Evolutionary conservation across 92 coral and sea anemone species (phyloP).

Genomic region (Phymanthus crucifer): DNA sequence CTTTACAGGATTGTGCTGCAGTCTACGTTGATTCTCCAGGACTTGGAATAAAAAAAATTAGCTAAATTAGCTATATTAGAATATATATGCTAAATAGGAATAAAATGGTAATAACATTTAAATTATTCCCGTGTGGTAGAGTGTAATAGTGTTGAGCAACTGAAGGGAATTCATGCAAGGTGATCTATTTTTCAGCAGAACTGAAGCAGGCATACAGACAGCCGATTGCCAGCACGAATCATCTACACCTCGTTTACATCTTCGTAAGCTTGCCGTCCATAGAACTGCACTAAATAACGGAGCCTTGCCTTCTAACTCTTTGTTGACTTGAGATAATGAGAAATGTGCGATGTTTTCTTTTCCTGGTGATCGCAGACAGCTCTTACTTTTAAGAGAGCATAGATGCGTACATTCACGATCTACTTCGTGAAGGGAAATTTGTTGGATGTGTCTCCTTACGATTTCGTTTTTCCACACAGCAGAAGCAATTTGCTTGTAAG

Average conservation of each 20-base stretch:
- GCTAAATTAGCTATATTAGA: no score
- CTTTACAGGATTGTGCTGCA: slow-evolving; percentile 12
- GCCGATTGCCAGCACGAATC: slow-evolving; percentile 31
- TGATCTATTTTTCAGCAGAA: slow-evolving; percentile 49
- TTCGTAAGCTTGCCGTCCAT: slow-evolving; percentile 50
- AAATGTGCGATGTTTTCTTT: slow-evolving; percentile 33
- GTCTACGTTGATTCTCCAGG: not conserved
- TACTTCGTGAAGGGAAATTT: slow-evolving; percentile 48
- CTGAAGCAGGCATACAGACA: slow-evolving; percentile 45
- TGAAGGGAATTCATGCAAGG: slow-evolving; percentile 51
- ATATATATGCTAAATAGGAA: slow-evolving; percentile 11
- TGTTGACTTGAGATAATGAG: slow-evolving; percentile 38
- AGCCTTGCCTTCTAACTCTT: slow-evolving; percentile 44
- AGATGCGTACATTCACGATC: slow-evolving; percentile 36
- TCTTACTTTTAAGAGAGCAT: slow-evolving; percentile 41
- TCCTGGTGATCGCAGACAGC: slow-evolving; percentile 37
- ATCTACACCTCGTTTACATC: slow-evolving; percentile 37
- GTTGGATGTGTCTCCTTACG: slow-evolving; percentile 52
- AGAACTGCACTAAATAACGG: slow-evolving; percentile 52
- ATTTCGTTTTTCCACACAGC: slow-evolving; percentile 58
- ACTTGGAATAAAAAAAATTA: slow-evolving; percentile 9
- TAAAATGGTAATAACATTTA: slow-evolving; percentile 11
- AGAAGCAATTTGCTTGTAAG: slow-evolving; percentile 64
- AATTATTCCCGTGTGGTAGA: slow-evolving; percentile 42
- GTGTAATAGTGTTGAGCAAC: slow-evolving; percentile 37